A percentile compares a stretch with the other conserved stretches of the same genome.
Conservation (phyloP, 2,113 vertebrate genomes). For the Varanus komodoensis region DNA sequence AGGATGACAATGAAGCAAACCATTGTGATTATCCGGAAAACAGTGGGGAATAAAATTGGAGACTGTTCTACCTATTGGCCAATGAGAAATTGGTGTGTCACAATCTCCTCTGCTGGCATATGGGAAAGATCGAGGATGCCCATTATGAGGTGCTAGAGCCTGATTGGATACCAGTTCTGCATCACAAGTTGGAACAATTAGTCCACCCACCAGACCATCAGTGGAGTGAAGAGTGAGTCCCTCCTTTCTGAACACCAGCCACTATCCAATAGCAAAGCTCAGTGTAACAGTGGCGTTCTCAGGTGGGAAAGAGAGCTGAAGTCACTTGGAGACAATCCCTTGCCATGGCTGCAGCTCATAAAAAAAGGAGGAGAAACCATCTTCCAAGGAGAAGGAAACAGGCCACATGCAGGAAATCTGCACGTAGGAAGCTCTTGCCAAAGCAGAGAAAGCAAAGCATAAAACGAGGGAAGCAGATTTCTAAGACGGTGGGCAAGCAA, state of each 20-base stretch:
- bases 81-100: background rate
- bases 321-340: background rate
- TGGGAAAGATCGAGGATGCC: background rate
- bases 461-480: background rate
- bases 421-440: background rate
- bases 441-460: background rate
- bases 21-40: too few relatives aligned
- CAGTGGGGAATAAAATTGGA: too few relatives aligned
- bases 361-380: background rate
- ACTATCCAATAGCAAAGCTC: background rate
- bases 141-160: background rate
- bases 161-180: background rate
- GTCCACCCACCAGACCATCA: background rate
- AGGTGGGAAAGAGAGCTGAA: background rate
- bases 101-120: background rate
- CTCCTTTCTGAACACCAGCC: background rate
- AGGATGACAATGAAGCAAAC: background rate
- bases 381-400: constrained; percentile 8
- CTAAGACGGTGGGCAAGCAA: background rate
- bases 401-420: background rate
- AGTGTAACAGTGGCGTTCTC: background rate
- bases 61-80: too few relatives aligned
- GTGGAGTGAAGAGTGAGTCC: background rate
- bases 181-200: background rate
- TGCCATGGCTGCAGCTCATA: background rate